Evolutionary conservation across 2,888 invertebrate species (phyloP).

Genomic region (Julus scandinavius): DNA sequence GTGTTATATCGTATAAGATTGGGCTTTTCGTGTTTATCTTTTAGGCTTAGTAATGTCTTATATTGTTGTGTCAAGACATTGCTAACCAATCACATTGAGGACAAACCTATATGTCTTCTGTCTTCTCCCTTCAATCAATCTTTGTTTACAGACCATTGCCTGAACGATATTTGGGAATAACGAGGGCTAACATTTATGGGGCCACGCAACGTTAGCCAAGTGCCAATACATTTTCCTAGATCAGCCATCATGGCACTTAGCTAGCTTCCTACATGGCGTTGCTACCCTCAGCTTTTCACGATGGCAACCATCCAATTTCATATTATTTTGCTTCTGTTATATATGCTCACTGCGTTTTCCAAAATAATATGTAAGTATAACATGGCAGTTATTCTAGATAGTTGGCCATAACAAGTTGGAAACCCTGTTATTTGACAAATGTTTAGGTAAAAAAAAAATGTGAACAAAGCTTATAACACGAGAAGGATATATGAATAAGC

Average conservation of each 20-base stretch:
- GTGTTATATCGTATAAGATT: constrained; percentile 24
- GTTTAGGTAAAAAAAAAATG: background rate
- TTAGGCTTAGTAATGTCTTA: constrained; percentile 39
- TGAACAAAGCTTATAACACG: background rate
- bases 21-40: constrained; percentile 30
- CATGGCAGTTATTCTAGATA: background rate
- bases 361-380: background rate
- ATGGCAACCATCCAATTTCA: constrained; percentile 26
- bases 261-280: background rate
- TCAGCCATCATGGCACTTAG: constrained; percentile 28
- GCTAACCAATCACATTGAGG: constrained; percentile 11
- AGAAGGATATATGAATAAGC: background rate
- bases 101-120: constrained; percentile 23
- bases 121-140: constrained; percentile 35
- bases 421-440: background rate
- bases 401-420: background rate
- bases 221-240: constrained; percentile 36
- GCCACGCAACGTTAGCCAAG: constrained; percentile 33
- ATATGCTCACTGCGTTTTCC: background rate
- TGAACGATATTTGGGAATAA: constrained; percentile 39
- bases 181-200: constrained; percentile 37
- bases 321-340: constrained; percentile 17
- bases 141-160: constrained; percentile 39
- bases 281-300: background rate
- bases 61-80: constrained; percentile 39